These are phyloP conservation scores for Sinotaia quadrata DNA, from an alignment of 2,888 invertebrate species.

Conservation along the genomic window DNA sequence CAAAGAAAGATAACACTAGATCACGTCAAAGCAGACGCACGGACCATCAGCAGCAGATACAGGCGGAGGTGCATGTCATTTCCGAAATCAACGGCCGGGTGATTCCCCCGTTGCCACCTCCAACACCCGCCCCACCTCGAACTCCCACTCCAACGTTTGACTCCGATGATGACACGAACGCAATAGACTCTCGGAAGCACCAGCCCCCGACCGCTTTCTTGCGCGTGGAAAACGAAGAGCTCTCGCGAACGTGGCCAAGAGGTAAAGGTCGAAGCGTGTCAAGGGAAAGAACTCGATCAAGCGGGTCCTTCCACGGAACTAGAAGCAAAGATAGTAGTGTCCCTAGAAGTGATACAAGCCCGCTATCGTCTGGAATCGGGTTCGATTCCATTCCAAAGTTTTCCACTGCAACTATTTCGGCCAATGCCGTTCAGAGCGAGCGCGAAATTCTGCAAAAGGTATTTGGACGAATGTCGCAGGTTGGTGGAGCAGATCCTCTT, in stretches of 20 bases:
- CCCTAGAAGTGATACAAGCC: not conserved
- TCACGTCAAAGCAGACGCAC: not conserved
- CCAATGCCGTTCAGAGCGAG: constrained; percentile 17
- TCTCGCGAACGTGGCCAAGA: constrained; percentile 20
- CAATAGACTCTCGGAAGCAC: not conserved
- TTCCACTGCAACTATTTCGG: not conserved
- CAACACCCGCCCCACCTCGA: not conserved
- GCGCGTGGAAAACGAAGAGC: constrained; percentile 28
- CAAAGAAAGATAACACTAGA: not conserved
- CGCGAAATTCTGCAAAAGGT: constrained; percentile 23
- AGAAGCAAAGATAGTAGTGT: constrained; percentile 3
- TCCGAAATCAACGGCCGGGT: constrained; percentile 10
- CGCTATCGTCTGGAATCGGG: not conserved
- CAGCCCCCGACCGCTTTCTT: constrained; percentile 13
- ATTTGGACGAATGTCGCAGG: constrained; percentile 9
- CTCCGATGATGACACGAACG: not conserved
- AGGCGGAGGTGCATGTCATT: constrained; percentile 27
- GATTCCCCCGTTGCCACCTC: not conserved
- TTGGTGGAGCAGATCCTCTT: constrained; percentile 15
- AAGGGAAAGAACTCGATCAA: constrained; percentile 5
- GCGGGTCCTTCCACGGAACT: not conserved
- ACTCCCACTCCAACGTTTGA: not conserved
- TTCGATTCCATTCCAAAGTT: not conserved
- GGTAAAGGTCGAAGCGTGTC: constrained; percentile 19
- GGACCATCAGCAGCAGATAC: constrained; percentile 18